A percentile compares a stretch with the other conserved stretches of the same genome.
Conservation (phyloP, 2,113 vertebrate species). For the Jacana jacana region DNA sequence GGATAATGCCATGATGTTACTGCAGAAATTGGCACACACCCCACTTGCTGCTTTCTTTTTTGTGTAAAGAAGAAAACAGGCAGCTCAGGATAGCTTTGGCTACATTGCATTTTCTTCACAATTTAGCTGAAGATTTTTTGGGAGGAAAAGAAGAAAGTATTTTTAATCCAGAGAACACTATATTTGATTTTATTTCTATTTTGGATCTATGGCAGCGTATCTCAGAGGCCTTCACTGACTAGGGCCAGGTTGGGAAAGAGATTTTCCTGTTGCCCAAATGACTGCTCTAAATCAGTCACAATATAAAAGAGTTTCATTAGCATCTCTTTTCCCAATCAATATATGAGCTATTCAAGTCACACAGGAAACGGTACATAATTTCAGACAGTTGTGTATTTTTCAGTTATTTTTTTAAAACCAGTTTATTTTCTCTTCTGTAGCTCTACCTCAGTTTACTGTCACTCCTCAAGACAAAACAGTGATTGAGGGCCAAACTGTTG, state of each 20-base stretch:
- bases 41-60: neutral
- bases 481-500: constrained; percentile 91
- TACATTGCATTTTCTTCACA: neutral
- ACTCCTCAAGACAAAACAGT: constrained; percentile 89
- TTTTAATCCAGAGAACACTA: neutral
- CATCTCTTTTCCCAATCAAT: neutral
- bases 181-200: neutral
- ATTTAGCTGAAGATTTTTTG: neutral
- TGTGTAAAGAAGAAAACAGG: neutral
- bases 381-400: neutral
- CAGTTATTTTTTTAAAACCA: neutral
- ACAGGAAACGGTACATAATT: neutral
- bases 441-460: constrained; percentile 90
- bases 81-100: neutral
- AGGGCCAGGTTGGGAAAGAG: neutral
- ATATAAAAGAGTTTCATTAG: neutral
- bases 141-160: neutral
- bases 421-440: constrained; percentile 62
- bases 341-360: neutral
- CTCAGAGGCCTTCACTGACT: neutral
- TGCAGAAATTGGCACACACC: neutral
- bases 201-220: neutral
- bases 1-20: neutral
- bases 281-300: neutral
- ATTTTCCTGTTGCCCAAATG: neutral